Evolutionary conservation across 2,797 vertebrate genomes (phyloP).

Genomic region (Poecilia wingei): DNA sequence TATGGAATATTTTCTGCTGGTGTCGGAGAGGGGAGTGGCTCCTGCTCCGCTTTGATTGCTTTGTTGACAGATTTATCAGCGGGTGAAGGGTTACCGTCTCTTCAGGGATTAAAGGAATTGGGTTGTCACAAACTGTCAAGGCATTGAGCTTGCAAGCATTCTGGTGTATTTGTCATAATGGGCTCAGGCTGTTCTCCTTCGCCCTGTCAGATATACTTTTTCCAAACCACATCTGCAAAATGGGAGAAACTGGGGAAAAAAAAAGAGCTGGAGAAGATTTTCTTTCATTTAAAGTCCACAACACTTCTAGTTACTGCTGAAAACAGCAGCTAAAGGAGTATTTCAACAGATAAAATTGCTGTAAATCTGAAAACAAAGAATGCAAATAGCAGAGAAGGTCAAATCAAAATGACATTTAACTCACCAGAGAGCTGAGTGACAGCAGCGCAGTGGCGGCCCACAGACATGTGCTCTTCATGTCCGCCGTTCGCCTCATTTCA

Average conservation of each 20-base stretch:
- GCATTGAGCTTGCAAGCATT: conserved; percentile 58
- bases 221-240: conserved; percentile 45
- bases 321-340: background rate
- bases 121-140: conserved; percentile 74
- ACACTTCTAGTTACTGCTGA: background rate
- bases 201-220: conserved; percentile 47
- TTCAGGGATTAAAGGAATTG: conserved; percentile 75
- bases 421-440: conserved; percentile 89
- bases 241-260: background rate
- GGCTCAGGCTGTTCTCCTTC: conserved; percentile 50
- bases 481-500: conserved; percentile 26
- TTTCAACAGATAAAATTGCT: conserved; percentile 1
- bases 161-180: conserved; percentile 66
- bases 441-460: conserved; percentile 86
- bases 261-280: conserved; percentile 35
- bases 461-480: conserved; percentile 88
- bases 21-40: conserved; percentile 59
- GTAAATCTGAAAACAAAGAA: background rate
- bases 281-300: conserved; percentile 4
- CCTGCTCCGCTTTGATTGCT: conserved; percentile 70
- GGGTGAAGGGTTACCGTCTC: conserved; percentile 72
- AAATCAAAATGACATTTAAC: conserved; percentile 65
- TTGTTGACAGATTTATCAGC: conserved; percentile 74
- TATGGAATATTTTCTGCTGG: conserved; percentile 55
- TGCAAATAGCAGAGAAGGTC: conserved; percentile 27